A percentile compares a stretch with the other conserved stretches of the same genome.
These are phyloP conservation scores for Monodelphis domestica DNA, from an alignment of 2,797 vertebrate genomes.

Conservation along the genomic window DNA sequence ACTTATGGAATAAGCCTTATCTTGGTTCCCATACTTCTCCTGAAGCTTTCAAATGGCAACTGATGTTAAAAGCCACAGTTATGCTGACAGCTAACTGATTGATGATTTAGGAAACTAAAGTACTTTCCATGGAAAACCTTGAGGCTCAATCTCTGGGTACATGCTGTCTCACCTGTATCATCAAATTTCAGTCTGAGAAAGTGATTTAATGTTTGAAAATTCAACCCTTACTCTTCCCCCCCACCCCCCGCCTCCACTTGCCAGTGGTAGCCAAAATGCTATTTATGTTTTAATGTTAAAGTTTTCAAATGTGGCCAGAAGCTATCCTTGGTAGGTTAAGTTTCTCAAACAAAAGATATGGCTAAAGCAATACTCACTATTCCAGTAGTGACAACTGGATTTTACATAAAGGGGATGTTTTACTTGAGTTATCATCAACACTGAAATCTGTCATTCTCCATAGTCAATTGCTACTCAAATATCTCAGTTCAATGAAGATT, in stretches of 20 bases:
- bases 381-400: not conserved
- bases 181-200: conserved; percentile 7
- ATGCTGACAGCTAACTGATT: not conserved
- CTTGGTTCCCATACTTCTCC: not conserved
- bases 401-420: not conserved
- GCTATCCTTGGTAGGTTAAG: not conserved
- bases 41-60: not conserved
- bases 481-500: not conserved
- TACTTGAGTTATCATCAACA: conserved; percentile 15
- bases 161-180: not conserved
- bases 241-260: too few species aligned
- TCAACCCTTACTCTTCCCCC: not conserved
- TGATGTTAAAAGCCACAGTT: not conserved
- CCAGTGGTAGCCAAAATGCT: not conserved
- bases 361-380: not conserved
- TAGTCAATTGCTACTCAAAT: conserved; percentile 6
- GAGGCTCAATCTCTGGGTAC: not conserved
- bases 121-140: not conserved
- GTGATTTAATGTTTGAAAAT: not conserved
- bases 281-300: not conserved
- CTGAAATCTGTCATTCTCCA: not conserved
- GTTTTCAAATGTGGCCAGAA: not conserved
- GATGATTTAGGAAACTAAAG: not conserved
- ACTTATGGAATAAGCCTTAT: not conserved
- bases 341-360: conserved; percentile 4